Percentiles rank a stretch among this genome's conserved stretches.
These are phyloP conservation scores for Pammene aurita DNA, from an alignment of 2,888 invertebrate species.

Conservation along the genomic window DNA sequence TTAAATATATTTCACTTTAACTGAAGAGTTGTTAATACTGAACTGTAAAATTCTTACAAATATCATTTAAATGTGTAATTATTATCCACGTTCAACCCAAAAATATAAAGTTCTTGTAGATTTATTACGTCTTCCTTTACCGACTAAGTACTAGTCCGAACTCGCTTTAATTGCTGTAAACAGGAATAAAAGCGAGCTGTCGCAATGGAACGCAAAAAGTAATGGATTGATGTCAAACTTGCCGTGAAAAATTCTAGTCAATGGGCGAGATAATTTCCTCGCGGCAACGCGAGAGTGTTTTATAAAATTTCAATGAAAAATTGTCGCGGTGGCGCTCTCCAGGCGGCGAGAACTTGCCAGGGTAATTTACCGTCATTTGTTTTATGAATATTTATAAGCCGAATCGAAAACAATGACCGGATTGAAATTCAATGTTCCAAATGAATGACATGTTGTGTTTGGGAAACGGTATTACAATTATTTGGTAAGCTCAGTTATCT, in stretches of 20 bases:
- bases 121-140: background rate
- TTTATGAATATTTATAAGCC: slow-evolving; percentile 77
- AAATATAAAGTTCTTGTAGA: background rate
- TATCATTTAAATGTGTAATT: no score
- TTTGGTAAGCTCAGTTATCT: slow-evolving; percentile 29
- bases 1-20: no score
- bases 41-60: no score
- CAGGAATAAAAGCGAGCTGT: slow-evolving; percentile 62
- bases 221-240: slow-evolving; percentile 81
- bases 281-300: slow-evolving; percentile 69
- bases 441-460: slow-evolving; percentile 59
- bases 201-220: slow-evolving; percentile 76
- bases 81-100: background rate
- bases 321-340: slow-evolving; percentile 58
- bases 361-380: slow-evolving; percentile 72
- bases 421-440: slow-evolving; percentile 61
- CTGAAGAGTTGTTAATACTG: no score
- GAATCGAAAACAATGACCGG: slow-evolving; percentile 70
- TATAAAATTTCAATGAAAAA: slow-evolving; percentile 75
- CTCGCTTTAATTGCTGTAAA: slow-evolving; percentile 7
- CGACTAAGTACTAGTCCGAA: background rate
- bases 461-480: slow-evolving; percentile 31
- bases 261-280: slow-evolving; percentile 79
- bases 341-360: slow-evolving; percentile 60
- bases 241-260: slow-evolving; percentile 79